A percentile compares a stretch with the other conserved stretches of the same genome.
Evolutionary conservation across 2,797 vertebrate genomes (phyloP).

Genomic region (Lindbergichthys nudifrons): DNA sequence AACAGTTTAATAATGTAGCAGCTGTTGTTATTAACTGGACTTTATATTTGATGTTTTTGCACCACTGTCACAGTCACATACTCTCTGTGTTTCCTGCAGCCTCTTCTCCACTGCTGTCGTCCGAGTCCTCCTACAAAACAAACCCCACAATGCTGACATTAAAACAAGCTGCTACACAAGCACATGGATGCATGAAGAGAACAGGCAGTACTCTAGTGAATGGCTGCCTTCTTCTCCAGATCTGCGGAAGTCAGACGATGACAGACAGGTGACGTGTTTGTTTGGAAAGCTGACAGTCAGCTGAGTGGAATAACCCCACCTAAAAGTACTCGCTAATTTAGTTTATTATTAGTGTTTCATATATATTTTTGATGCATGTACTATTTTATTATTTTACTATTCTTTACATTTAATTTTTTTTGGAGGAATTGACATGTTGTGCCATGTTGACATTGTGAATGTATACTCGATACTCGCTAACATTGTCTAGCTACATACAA

Average conservation of each 20-base stretch:
- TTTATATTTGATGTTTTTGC: background rate
- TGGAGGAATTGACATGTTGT: too few species aligned
- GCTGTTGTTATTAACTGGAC: background rate
- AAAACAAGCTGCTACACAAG: too few species aligned
- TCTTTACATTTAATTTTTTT: too few species aligned
- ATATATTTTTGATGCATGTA: too few species aligned
- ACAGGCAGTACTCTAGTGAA: too few species aligned
- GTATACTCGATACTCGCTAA: background rate
- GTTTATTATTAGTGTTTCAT: too few species aligned
- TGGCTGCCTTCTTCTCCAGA: background rate
- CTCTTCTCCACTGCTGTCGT: slow-evolving; percentile 86
- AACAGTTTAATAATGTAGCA: background rate
- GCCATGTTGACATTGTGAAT: too few species aligned
- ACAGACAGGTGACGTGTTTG: background rate
- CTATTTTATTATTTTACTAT: too few species aligned
- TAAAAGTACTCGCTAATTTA: too few species aligned
- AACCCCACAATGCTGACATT: background rate
- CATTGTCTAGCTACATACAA: background rate
- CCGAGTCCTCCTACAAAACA: slow-evolving; percentile 75
- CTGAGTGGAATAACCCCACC: background rate
- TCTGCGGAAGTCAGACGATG: background rate
- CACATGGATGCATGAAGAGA: too few species aligned
- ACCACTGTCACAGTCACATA: slow-evolving; percentile 61
- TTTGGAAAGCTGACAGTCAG: background rate
- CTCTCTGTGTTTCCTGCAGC: slow-evolving; percentile 85